Percentiles rank a stretch among this genome's conserved stretches.
Conservation (phyloP, 2,113 vertebrate species). For the Anhinga anhinga region DNA sequence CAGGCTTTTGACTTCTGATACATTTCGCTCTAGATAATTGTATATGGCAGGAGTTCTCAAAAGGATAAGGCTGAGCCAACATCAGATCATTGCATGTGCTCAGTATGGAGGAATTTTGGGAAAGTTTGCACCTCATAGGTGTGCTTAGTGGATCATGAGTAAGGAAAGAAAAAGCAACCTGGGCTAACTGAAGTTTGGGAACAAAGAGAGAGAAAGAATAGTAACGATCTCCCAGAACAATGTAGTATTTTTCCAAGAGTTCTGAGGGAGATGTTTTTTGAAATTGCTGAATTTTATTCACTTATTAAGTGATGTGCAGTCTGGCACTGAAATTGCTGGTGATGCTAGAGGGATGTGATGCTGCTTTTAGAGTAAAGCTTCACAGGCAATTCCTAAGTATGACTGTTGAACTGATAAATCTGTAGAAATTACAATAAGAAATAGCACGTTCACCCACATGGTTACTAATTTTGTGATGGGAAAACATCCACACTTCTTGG, state of each 20-base stretch:
- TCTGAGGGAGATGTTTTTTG: background rate
- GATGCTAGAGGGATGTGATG: background rate
- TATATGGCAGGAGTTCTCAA: background rate
- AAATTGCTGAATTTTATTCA: background rate
- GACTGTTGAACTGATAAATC: background rate
- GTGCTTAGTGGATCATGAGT: background rate
- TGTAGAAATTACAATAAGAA: background rate
- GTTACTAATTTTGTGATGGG: background rate
- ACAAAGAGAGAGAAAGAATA: background rate
- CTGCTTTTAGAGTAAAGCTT: background rate
- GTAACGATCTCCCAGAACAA: fast-evolving
- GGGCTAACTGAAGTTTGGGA: background rate
- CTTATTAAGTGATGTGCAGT: background rate
- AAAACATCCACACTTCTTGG: background rate
- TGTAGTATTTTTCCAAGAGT: background rate
- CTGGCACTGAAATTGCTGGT: background rate
- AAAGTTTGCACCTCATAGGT: background rate
- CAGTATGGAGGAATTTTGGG: background rate
- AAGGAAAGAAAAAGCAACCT: background rate
- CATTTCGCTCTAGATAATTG: background rate
- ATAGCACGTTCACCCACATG: background rate
- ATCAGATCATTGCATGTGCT: background rate
- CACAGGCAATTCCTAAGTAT: background rate
- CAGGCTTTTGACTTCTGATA: too few species aligned
- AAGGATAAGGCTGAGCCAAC: background rate